Percentiles rank a stretch among this genome's conserved stretches.
Conservation (phyloP, 2,888 invertebrate species). For the Atherix ibis region DNA sequence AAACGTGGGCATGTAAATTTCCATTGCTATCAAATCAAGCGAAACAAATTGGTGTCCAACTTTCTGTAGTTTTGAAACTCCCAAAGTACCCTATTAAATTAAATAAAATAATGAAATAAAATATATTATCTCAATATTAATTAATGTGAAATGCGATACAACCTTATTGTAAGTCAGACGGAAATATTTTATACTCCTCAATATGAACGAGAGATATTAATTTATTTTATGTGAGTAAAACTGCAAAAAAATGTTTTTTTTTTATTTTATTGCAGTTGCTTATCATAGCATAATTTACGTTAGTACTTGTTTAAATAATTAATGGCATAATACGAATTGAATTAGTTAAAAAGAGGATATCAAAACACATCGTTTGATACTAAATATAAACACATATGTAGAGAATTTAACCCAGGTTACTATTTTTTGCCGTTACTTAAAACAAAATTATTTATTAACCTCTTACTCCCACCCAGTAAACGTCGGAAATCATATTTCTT, state of each 20-base stretch:
- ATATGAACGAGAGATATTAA: conserved; percentile 84
- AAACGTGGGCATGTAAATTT: conserved; percentile 91
- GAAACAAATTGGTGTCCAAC: conserved; percentile 96
- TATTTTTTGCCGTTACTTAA: conserved; percentile 67
- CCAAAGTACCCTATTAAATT: conserved; percentile 91
- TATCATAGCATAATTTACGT: conserved; percentile 72
- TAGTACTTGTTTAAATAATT: conserved; percentile 60
- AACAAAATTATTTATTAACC: conserved; percentile 78
- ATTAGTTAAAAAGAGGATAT: conserved; percentile 30
- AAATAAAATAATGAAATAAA: conserved; percentile 42
- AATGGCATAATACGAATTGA: conserved; percentile 49
- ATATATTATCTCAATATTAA: not conserved
- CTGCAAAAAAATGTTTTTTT: conserved; percentile 79
- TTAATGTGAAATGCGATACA: not conserved
- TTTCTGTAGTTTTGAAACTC: conserved; percentile 88
- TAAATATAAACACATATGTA: conserved; percentile 9
- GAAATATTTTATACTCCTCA: conserved; percentile 90
- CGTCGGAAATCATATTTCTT: conserved; percentile 87
- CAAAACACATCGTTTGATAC: conserved; percentile 31
- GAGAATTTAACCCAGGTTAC: conserved; percentile 11
- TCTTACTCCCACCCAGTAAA: conserved; percentile 79
- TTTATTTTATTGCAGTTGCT: conserved; percentile 65
- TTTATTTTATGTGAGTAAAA: conserved; percentile 84
- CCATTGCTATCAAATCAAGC: conserved; percentile 93
- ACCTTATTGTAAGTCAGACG: conserved; percentile 68